Evolutionary conservation across 2,888 invertebrate species (phyloP).

Genomic region (Heliconius ethilla): DNA sequence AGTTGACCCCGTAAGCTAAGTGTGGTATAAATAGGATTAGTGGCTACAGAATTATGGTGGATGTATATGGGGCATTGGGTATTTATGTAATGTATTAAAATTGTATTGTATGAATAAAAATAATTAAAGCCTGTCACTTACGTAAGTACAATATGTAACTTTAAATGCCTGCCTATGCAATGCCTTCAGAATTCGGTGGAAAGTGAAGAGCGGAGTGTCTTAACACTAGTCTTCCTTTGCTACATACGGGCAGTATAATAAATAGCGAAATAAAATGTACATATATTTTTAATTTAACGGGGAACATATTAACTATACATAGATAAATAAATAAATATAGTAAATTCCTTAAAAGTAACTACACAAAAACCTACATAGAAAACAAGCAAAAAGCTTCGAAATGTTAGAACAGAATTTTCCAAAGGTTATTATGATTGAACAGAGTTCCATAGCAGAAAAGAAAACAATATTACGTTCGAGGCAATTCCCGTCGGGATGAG

Average conservation of each 20-base stretch:
- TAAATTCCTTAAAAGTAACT: too few relatives aligned
- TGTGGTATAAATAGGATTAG: conserved; percentile 28
- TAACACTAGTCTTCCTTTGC: too few relatives aligned
- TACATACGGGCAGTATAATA: too few relatives aligned
- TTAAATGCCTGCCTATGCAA: too few relatives aligned
- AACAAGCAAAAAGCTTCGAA: background rate
- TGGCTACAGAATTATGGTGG: conserved; percentile 2
- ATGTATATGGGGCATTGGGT: too few relatives aligned
- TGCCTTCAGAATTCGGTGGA: too few relatives aligned
- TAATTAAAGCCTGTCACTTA: too few relatives aligned
- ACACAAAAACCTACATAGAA: background rate
- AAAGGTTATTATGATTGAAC: conserved; percentile 54
- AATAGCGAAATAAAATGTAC: background rate
- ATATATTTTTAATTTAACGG: background rate
- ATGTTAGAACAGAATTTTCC: conserved; percentile 46
- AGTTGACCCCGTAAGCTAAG: conserved; percentile 17
- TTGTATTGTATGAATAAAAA: too few relatives aligned
- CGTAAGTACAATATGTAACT: too few relatives aligned
- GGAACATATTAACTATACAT: background rate
- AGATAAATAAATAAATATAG: background rate
- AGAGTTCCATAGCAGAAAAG: conserved; percentile 41
- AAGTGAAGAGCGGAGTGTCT: too few relatives aligned
- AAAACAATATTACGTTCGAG: conserved; percentile 44
- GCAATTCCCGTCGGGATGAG: conserved; percentile 44
- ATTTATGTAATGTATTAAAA: too few relatives aligned